Percentiles rank a stretch among this genome's conserved stretches.
Conservation (phyloP, 1,140 invertebrate genomes). For the Halictus rubicundus region DNA sequence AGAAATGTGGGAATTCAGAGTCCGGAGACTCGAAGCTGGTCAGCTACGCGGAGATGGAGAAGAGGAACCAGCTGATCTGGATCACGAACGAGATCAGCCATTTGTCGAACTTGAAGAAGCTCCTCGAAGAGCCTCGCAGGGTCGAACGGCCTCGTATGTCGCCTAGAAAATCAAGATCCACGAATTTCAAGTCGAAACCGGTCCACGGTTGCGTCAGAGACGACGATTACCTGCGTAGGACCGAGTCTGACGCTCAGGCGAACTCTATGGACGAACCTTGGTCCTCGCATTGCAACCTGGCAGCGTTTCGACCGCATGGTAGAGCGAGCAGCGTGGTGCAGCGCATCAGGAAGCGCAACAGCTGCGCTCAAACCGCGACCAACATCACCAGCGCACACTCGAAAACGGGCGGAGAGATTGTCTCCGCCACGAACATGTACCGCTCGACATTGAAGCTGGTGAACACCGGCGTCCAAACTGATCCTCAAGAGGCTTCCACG, state of each 20-base stretch:
- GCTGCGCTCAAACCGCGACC: slow-evolving; percentile 72
- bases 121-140: slow-evolving; percentile 74
- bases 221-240: slow-evolving; percentile 31
- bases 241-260: slow-evolving; percentile 33
- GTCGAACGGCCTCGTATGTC: slow-evolving; percentile 59
- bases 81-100: slow-evolving; percentile 81
- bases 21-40: slow-evolving; percentile 72
- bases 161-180: slow-evolving; percentile 63
- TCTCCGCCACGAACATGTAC: slow-evolving; percentile 55
- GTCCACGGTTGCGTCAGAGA: slow-evolving; percentile 7
- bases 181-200: slow-evolving; percentile 53
- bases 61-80: slow-evolving; percentile 80
- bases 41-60: slow-evolving; percentile 78
- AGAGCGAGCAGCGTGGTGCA: slow-evolving; percentile 46
- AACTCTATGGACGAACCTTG: slow-evolving; percentile 69
- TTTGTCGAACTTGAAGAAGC: slow-evolving; percentile 79
- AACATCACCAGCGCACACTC: slow-evolving; percentile 63
- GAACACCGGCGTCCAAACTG: slow-evolving; percentile 65
- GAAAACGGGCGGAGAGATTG: slow-evolving; percentile 73
- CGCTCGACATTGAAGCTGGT: slow-evolving; percentile 52
- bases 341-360: slow-evolving; percentile 71
- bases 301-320: slow-evolving; percentile 57
- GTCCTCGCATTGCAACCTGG: slow-evolving; percentile 78
- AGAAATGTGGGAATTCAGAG: slow-evolving; percentile 67
- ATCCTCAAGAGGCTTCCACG: slow-evolving; percentile 5